Conservation (phyloP, 2,113 vertebrate species). For the Chionomys nivalis region DNA sequence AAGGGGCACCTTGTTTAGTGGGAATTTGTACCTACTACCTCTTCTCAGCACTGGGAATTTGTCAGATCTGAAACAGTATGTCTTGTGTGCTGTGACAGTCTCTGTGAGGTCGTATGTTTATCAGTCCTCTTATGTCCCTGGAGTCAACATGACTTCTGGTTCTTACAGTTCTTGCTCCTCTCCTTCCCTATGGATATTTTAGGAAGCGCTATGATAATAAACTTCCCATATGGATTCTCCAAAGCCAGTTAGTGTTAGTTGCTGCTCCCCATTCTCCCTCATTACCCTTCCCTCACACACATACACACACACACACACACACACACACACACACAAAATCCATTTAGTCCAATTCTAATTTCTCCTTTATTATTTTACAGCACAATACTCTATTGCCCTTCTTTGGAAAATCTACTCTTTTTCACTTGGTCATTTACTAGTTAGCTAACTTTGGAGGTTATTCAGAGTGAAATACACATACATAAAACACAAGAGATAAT, state of each 20-base stretch:
- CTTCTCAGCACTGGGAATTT: background rate
- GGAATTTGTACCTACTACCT: background rate
- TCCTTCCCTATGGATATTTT: background rate
- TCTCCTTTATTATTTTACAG: background rate
- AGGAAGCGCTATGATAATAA: background rate
- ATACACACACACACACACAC: background rate
- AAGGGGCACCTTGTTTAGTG: background rate
- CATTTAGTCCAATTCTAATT: background rate
- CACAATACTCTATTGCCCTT: background rate
- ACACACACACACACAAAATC: too few species aligned
- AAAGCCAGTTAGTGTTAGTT: background rate
- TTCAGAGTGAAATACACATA: background rate
- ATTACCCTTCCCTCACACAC: fast-evolving
- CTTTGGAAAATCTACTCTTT: background rate
- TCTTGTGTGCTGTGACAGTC: background rate
- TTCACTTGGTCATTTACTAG: background rate
- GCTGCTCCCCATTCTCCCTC: background rate
- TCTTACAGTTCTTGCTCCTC: background rate
- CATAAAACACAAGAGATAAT: background rate
- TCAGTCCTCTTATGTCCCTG: background rate
- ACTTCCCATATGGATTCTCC: background rate
- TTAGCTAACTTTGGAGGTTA: background rate
- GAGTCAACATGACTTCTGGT: background rate
- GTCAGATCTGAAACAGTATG: background rate
- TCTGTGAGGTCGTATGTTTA: background rate